Evolutionary conservation across 2,113 vertebrate species (phyloP).

Genomic region (Sus scrofa): T2T-Sscrofa CM000824.6:151572501-151573000

Average conservation of each 20-base stretch:
- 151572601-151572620: slow-evolving; percentile 54
- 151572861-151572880: slow-evolving; percentile 86
- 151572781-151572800: slow-evolving; percentile 84
- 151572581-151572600: slow-evolving; percentile 45
- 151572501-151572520: not conserved
- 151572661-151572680: slow-evolving; percentile 80
- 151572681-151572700: slow-evolving; percentile 81
- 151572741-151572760: slow-evolving; percentile 77
- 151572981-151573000: slow-evolving; percentile 75
- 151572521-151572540: not conserved
- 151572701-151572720: slow-evolving; percentile 74
- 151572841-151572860: slow-evolving; percentile 86
- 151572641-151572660: slow-evolving; percentile 65
- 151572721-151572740: slow-evolving; percentile 80
- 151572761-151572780: slow-evolving; percentile 83
- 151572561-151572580: slow-evolving; percentile 9
- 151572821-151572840: slow-evolving; percentile 87
- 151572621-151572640: slow-evolving; percentile 74
- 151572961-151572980: slow-evolving; percentile 83
- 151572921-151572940: slow-evolving; percentile 85
- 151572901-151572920: slow-evolving; percentile 84
- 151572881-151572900: slow-evolving; percentile 85
- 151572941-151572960: slow-evolving; percentile 85
- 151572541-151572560: slow-evolving; percentile 33
- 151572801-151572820: slow-evolving; percentile 85